A percentile compares a stretch with the other conserved stretches of the same genome.
These are phyloP conservation scores for Argyresthia albistria DNA, from an alignment of 2,888 invertebrate genomes.

Conservation along the genomic window DNA sequence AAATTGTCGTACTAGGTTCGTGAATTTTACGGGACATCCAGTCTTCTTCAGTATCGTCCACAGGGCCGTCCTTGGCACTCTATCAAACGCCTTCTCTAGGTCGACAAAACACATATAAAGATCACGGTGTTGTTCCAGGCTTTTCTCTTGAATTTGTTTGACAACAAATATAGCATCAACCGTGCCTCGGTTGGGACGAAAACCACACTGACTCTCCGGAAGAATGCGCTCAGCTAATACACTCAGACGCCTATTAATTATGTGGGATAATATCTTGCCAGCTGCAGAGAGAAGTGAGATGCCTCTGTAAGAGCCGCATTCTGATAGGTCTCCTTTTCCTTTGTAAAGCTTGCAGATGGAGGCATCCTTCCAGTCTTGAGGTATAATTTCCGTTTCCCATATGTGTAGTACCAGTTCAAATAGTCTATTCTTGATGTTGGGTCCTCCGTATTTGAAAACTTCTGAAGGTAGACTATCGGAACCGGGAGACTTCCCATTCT, in stretches of 20 bases:
- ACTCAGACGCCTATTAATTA: not conserved
- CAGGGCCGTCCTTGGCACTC: not conserved
- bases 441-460: not conserved
- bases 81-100: slow-evolving; percentile 1
- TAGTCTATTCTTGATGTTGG: not conserved
- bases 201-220: not conserved
- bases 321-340: not conserved
- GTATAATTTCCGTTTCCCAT: not conserved
- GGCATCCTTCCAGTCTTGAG: not conserved
- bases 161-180: not conserved
- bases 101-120: not conserved
- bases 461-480: not conserved
- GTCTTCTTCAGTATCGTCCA: not conserved
- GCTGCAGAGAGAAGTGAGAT: not conserved
- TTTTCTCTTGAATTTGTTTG: not conserved
- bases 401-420: not conserved
- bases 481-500: not conserved
- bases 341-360: not conserved
- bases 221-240: not conserved
- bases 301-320: not conserved
- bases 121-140: not conserved
- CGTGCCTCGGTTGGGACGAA: not conserved
- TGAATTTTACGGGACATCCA: slow-evolving; percentile 4
- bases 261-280: not conserved
- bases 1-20: not conserved